Evolutionary conservation across 2,113 vertebrate genomes (phyloP).

Genomic region (Lepus timidus): DNA sequence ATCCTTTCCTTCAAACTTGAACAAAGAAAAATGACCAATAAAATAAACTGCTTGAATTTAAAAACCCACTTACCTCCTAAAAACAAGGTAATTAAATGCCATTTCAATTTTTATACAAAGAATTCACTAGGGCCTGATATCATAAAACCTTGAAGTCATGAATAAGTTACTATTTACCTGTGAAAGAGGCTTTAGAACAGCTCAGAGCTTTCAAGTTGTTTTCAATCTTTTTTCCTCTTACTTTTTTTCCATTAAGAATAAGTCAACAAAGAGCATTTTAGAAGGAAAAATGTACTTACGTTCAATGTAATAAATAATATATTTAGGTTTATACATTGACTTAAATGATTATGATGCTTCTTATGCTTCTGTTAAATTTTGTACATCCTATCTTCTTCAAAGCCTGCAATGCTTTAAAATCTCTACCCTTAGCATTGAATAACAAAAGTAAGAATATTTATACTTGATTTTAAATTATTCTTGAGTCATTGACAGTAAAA

Average conservation of each 20-base stretch:
- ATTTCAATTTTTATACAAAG: constrained; percentile 62
- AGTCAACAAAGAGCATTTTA: constrained; percentile 40
- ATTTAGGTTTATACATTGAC: background rate
- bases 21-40: constrained; percentile 13
- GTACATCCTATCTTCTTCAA: background rate
- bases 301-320: constrained; percentile 7
- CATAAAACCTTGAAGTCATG: background rate
- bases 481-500: background rate
- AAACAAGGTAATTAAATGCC: constrained; percentile 47
- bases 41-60: constrained; percentile 46
- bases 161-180: constrained; percentile 33
- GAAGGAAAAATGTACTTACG: background rate
- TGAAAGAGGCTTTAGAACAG: background rate
- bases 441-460: background rate
- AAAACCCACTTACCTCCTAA: background rate
- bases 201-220: background rate
- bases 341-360: constrained; percentile 1
- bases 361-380: background rate
- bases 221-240: background rate
- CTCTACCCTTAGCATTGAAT: background rate
- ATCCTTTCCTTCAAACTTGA: background rate
- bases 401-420: background rate
- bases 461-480: background rate
- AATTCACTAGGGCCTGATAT: background rate
- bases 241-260: constrained; percentile 19